Evolutionary conservation across 2,113 vertebrate species (phyloP).

Genomic region (Steatornis caripensis): DNA sequence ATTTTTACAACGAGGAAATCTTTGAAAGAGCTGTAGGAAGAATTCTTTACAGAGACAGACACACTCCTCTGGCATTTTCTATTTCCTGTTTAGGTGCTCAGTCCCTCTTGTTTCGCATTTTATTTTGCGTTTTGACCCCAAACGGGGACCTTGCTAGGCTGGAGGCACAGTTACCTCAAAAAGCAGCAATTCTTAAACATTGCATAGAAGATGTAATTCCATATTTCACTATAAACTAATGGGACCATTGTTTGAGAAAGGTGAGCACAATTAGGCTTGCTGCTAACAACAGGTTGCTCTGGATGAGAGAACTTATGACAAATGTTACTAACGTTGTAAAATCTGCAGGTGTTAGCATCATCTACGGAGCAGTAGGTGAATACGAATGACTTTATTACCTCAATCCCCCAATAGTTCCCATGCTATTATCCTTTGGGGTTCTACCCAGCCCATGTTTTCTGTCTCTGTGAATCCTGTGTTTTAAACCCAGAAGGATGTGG

Average conservation of each 20-base stretch:
- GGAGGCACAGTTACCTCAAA: background rate
- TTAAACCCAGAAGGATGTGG: background rate
- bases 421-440: background rate
- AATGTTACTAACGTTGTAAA: background rate
- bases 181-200: background rate
- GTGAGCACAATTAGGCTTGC: background rate
- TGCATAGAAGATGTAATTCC: background rate
- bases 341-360: background rate
- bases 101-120: background rate
- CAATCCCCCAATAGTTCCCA: background rate
- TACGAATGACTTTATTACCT: background rate
- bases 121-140: background rate
- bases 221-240: background rate
- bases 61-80: background rate
- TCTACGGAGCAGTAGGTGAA: background rate
- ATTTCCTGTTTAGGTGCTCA: background rate
- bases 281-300: background rate
- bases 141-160: background rate
- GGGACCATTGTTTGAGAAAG: background rate
- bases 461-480: background rate
- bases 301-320: background rate
- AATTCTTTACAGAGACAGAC: background rate
- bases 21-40: background rate
- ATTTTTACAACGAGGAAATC: background rate
- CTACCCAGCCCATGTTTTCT: background rate